Base-by-base conservation (phyloP, 1,140 invertebrate species). In the Drosophila nigrodunni region DNA sequence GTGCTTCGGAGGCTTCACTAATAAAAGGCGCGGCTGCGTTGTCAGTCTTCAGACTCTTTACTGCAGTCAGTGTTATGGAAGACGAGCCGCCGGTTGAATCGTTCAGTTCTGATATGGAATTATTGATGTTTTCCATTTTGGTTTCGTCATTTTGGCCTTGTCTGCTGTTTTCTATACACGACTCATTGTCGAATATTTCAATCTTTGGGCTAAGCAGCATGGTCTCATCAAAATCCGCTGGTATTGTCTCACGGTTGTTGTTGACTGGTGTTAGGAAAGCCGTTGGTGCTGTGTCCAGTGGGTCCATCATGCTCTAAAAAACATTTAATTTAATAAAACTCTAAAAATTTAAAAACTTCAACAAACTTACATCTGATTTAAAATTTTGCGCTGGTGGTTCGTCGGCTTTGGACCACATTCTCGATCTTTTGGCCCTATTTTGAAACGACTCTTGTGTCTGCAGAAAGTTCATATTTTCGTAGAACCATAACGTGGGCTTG, bases 401-500 rank as follows among this genome's bases (percentile, higher is more conserved):
- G n/a, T 37, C 50, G 3, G 34, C 11, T n/a, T 13, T 35, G 3
- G 2, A 37, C 21, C n/a, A 52, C 10, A 1, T 6, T 9, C 82
- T 67, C 21, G 49, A 66, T 18, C 66, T 75, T 8, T 61, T 54
- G 0, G 68, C 54, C 46, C 77, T 82, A 41, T 72, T 72, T 69
- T 80, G 83, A 7, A 88, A 83, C 8, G 77, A 77, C 41, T 82
- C 86, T 43, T 87, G 88, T 5, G 82, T 88, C 13, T 82, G 69
- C n/a, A 92, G 76, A 59, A 93, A 93, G 18, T 83, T 91, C 57
- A 93, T 73, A 13, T 92, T 73, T 6, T 93, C 91, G 57, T 92
- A 93, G 74, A 93, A 93, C 93, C 93, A 93, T 0, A 93, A 46
- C 0, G 92, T 83, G 0, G 93, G 85, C 73, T 93, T 93, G 47